Conservation (phyloP, 1,140 invertebrate species). For the Lepidurus apus region DNA sequence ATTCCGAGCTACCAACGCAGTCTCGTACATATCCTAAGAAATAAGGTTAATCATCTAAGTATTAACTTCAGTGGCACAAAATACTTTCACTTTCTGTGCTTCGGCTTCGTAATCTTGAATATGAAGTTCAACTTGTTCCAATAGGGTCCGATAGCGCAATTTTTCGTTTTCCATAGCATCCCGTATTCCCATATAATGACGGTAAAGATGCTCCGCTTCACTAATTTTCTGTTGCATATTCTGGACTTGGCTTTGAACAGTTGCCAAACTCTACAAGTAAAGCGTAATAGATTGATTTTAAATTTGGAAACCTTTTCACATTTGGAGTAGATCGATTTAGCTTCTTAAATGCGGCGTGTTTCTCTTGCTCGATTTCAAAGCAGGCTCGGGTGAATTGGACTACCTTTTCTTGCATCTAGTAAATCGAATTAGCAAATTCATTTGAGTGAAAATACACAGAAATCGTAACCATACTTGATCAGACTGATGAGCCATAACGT, state of each 20-base stretch:
- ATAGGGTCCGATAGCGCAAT: constrained; percentile 20
- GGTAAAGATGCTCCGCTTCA: constrained; percentile 31
- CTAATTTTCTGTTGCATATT: constrained; percentile 30
- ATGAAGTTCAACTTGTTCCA: constrained; percentile 23
- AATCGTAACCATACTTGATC: background rate
- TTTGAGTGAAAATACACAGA: background rate
- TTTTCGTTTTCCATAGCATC: constrained; percentile 26
- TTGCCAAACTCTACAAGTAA: background rate
- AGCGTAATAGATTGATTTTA: background rate
- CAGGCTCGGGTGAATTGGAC: background rate
- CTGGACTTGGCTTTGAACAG: constrained; percentile 25
- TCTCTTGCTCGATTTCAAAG: background rate
- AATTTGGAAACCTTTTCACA: background rate
- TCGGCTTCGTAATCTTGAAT: constrained; percentile 19
- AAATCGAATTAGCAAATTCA: background rate
- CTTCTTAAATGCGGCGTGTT: background rate
- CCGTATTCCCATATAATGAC: constrained; percentile 29
- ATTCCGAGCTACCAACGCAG: constrained; percentile 27
- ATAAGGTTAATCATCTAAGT: background rate
- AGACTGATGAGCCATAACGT: background rate
- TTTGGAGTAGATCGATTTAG: background rate
- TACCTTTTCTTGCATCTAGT: background rate
- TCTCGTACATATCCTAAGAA: constrained; percentile 31
- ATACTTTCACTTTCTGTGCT: constrained; percentile 29
- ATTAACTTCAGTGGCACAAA: background rate